phyloP scores from a whole-genome alignment of 2,888 invertebrate species.

The Parnassius mnemosyne region DNA sequence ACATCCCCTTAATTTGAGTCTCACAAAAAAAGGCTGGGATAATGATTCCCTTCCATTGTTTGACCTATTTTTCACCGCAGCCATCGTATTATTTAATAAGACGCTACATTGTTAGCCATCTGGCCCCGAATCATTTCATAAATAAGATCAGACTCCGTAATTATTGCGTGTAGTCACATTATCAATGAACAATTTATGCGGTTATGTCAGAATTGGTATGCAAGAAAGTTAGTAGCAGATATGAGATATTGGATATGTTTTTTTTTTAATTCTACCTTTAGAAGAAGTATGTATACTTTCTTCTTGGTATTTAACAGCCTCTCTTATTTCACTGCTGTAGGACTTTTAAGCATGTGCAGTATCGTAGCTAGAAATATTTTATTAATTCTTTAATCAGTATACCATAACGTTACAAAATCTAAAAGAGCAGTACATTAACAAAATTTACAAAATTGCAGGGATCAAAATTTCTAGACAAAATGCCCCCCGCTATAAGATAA shows the following conservation, averaged over 20 bases:
- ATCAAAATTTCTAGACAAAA: too few species aligned
- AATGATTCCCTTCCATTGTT: constrained; percentile 19
- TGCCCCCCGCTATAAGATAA: too few species aligned
- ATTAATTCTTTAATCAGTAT: too few species aligned
- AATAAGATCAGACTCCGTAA: constrained; percentile 17
- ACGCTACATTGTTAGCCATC: constrained; percentile 29
- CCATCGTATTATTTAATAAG: constrained; percentile 22
- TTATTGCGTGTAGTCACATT: constrained; percentile 27
- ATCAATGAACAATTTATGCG: constrained; percentile 26
- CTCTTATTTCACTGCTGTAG: too few species aligned
- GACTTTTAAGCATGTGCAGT: too few species aligned
- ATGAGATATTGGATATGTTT: not conserved
- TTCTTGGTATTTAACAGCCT: too few species aligned
- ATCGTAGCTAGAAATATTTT: too few species aligned
- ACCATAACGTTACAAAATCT: too few species aligned
- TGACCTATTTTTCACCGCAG: constrained; percentile 17
- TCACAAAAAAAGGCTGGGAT: constrained; percentile 15
- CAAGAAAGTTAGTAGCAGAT: constrained; percentile 18
- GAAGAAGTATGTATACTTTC: too few species aligned
- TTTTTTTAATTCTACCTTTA: too few species aligned
- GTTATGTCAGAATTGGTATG: not conserved
- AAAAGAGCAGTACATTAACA: too few species aligned
- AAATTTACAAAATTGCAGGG: too few species aligned
- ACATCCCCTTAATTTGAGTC: constrained; percentile 11
- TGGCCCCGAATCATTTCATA: constrained; percentile 29